A percentile compares a stretch with the other conserved stretches of the same genome.
These are phyloP conservation scores for Cinclus mexicanus DNA, from an alignment of 2,113 vertebrate species.

Conservation along the genomic window DNA sequence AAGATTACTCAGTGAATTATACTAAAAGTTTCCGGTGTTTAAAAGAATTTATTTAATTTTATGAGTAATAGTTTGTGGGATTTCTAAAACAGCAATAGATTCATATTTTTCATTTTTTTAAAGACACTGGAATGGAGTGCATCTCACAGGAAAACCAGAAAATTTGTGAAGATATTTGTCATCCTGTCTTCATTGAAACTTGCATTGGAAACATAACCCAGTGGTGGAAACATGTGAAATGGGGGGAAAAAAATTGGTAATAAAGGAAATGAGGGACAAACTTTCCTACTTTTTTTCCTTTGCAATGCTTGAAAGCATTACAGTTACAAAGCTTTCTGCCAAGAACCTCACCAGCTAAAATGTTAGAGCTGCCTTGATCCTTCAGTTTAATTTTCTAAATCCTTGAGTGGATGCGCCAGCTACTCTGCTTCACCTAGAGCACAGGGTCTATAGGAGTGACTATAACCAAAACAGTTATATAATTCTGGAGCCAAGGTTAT, in stretches of 20 bases:
- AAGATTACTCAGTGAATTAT: not conserved
- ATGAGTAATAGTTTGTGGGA: not conserved
- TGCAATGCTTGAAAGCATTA: not conserved
- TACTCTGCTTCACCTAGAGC: not conserved
- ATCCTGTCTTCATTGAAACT: not conserved
- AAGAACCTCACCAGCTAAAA: not conserved
- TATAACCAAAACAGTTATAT: not conserved
- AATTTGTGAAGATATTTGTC: not conserved
- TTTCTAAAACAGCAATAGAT: not conserved
- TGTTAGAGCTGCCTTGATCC: not conserved
- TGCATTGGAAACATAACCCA: not conserved
- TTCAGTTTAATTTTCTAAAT: not conserved
- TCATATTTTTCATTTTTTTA: not conserved
- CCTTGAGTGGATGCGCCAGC: not conserved
- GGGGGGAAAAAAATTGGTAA: not conserved
- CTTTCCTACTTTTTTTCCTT: not conserved
- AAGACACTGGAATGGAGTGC: not conserved
- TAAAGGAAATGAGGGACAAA: not conserved
- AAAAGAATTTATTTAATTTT: not conserved
- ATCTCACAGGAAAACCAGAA: not conserved
- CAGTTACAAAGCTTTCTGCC: not conserved
- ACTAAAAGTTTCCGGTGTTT: not conserved
- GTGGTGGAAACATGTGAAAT: not conserved
- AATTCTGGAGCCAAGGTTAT: not conserved
- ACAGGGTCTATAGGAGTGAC: fast-evolving